Evolutionary conservation across 2,888 invertebrate species (phyloP).

Genomic region (Abrostola triplasia): DNA sequence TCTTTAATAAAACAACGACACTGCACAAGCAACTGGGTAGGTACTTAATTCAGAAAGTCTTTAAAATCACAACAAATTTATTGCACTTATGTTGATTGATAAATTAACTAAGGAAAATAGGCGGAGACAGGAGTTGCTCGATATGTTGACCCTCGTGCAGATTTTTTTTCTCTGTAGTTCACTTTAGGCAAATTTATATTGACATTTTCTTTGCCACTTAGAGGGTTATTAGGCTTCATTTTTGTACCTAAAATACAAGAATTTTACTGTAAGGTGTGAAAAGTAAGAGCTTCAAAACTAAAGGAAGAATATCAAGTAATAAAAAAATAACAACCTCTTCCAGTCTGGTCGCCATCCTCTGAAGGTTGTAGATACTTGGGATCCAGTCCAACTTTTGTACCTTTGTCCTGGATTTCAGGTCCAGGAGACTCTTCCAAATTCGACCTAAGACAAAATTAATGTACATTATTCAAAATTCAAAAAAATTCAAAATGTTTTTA

Average conservation of each 20-base stretch:
- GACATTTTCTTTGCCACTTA: slow-evolving; percentile 79
- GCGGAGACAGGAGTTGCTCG: slow-evolving; percentile 83
- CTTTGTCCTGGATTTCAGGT: slow-evolving; percentile 58
- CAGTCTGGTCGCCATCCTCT: slow-evolving; percentile 60
- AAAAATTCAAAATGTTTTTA: no score
- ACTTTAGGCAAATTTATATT: slow-evolving; percentile 78
- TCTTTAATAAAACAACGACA: no score
- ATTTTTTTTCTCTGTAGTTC: slow-evolving; percentile 82
- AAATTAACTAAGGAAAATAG: slow-evolving; percentile 73
- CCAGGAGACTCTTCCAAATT: slow-evolving; percentile 77
- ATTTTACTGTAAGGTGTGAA: neutral
- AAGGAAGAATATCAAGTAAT: neutral
- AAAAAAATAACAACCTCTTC: slow-evolving; percentile 63
- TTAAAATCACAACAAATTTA: slow-evolving; percentile 21
- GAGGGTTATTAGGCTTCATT: slow-evolving; percentile 45
- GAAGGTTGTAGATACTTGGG: slow-evolving; percentile 82
- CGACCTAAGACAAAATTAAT: slow-evolving; percentile 62
- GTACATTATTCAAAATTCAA: neutral
- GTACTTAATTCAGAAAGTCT: no score
- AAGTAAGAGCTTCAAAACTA: neutral
- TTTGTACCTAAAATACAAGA: slow-evolving; percentile 59
- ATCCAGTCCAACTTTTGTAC: slow-evolving; percentile 73
- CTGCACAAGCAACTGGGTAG: no score
- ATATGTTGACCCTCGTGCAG: slow-evolving; percentile 73
- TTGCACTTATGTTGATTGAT: slow-evolving; percentile 35